These are phyloP conservation scores for Alloscopus bannaensis DNA, from an alignment of 2,888 invertebrate genomes.

Conservation along the genomic window DNA sequence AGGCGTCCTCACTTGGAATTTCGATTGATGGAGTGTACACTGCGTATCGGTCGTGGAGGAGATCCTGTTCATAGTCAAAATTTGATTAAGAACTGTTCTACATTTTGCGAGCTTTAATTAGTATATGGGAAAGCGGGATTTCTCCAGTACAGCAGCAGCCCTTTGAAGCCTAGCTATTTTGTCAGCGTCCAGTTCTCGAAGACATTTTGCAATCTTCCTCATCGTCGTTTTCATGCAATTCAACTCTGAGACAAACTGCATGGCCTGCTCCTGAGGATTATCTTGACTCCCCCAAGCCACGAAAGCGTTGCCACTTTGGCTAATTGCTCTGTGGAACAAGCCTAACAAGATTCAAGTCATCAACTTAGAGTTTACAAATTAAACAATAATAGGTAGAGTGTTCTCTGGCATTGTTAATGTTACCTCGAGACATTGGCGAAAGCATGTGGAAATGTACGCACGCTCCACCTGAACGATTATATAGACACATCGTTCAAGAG, in stretches of 20 bases:
- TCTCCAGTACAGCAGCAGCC: conserved; percentile 47
- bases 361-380: no score
- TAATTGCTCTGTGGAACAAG: conserved; percentile 55
- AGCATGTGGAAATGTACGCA: conserved; percentile 44
- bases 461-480: conserved; percentile 13
- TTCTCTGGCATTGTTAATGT: neutral
- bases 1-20: conserved; percentile 9
- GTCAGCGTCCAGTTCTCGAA: conserved; percentile 45
- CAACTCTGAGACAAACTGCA: conserved; percentile 39
- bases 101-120: no score
- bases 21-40: conserved; percentile 63
- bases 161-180: conserved; percentile 55
- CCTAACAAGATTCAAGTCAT: conserved; percentile 23
- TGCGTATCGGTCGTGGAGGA: conserved; percentile 49
- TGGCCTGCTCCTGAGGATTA: conserved; percentile 57
- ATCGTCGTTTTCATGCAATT: conserved; percentile 44
- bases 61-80: conserved; percentile 33
- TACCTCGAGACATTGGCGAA: conserved; percentile 49
- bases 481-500: neutral
- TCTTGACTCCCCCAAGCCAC: conserved; percentile 55
- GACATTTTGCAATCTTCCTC: conserved; percentile 46
- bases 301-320: conserved; percentile 62
- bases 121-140: no score
- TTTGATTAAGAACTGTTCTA: neutral
- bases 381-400: no score